Base-by-base conservation (phyloP, 2,888 invertebrate genomes). In the Xestia c-nigrum region DNA sequence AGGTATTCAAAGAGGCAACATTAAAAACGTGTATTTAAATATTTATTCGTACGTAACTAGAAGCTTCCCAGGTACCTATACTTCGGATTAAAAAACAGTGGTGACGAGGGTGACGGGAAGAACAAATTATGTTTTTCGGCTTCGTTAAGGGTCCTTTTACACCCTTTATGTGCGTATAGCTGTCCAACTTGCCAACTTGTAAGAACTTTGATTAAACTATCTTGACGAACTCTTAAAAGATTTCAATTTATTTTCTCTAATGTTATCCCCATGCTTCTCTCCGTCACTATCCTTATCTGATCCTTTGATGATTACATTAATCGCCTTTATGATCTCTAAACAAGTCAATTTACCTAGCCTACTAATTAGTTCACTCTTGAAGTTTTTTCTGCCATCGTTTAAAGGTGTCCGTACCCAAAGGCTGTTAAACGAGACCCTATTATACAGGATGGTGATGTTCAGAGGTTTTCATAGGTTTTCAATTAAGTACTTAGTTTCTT, bases 141-240 rank as follows among this genome's bases (percentile, higher is more conserved):
- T 31, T 31, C 1, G 59, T 19, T 19, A 59, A 1, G 19, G 59
- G 59, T 59, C 16, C 31, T 59, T 31, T 59, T 59, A 31, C 57
- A 57, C 14, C 24, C 24, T 5, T 6, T 24, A 57, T 14, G 57
- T 57, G n/a, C 5, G 24, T 47, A 21, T 38, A n/a, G n/a, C 38
- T 10, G 31, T 31, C 31, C 31, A 31, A 57, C 43, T 16, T 12
- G 31, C 24, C 7, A 52, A 55, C 21, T 24, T 47, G 10, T 52
- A 9, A 46, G 46, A 66, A 66, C 12, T 52, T 46, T n/a, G 0
- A 78, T 47, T 78, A 76, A 68, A 76, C 16, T 31, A 31, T 31
- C 31, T 31, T 31, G 31, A 31, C 31, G 1, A 31, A 31, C 31
- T 31, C 31, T 1, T 31, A 31, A 31, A 31, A 31, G 40, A n/a